These are phyloP conservation scores for Adelognathus sp. DNA, from an alignment of 2,888 invertebrate species.

Conservation along the genomic window DNA sequence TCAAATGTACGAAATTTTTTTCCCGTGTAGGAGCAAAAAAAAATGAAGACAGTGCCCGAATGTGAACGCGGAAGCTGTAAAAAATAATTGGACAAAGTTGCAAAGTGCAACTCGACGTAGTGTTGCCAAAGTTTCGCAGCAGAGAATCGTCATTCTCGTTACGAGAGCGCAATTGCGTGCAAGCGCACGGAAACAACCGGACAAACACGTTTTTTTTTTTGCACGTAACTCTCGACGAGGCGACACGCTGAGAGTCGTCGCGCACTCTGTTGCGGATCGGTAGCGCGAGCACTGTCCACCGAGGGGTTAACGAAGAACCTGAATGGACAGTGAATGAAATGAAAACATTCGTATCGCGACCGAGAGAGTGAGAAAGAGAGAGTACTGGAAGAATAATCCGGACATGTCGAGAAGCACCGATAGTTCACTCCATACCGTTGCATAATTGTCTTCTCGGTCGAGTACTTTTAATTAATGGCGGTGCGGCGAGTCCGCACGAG, in stretches of 20 bases:
- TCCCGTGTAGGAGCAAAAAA: too few relatives aligned
- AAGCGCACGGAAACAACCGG: slow-evolving; percentile 50
- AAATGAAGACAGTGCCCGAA: neutral
- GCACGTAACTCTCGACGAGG: slow-evolving; percentile 18
- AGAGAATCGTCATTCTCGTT: neutral
- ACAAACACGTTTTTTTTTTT: slow-evolving; percentile 55
- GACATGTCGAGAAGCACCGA: neutral
- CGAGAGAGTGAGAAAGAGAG: neutral
- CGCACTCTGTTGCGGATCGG: neutral
- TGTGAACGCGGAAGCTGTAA: slow-evolving; percentile 43
- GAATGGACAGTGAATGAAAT: slow-evolving; percentile 32
- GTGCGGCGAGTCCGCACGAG: slow-evolving; percentile 63
- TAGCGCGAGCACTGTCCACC: neutral
- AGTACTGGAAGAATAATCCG: slow-evolving; percentile 39
- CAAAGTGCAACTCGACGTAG: slow-evolving; percentile 4
- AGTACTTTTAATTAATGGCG: slow-evolving; percentile 70
- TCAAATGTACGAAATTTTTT: too few relatives aligned
- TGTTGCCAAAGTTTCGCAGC: slow-evolving; percentile 29
- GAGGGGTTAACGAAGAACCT: slow-evolving; percentile 41
- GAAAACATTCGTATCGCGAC: neutral
- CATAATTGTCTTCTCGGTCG: slow-evolving; percentile 63
- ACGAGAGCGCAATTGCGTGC: slow-evolving; percentile 26
- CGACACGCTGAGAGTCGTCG: neutral
- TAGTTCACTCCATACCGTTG: slow-evolving; percentile 52
- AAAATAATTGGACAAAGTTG: slow-evolving; percentile 50